Base-by-base conservation (phyloP, 2,797 vertebrate genomes). In the Sparus aurata region DNA sequence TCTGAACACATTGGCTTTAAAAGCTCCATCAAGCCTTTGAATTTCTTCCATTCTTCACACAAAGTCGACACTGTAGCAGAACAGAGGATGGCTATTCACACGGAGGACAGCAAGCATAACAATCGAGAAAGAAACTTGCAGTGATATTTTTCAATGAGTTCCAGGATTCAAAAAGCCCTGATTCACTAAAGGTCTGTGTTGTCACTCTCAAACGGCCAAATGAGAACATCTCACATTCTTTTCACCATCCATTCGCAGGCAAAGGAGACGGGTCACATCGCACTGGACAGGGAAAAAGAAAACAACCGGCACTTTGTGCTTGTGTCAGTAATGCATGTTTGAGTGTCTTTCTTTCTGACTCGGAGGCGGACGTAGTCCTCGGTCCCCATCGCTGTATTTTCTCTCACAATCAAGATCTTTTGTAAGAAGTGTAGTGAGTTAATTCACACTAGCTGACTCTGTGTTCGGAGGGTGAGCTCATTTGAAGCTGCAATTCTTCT, bases 291-390 rank as follows among this genome's bases (percentile, higher is more conserved):
- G 18, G 8, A n/a, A 2, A 27, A 58, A 43, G 38, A 60, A 70
- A 65, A 67, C 77, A 80, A 71, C 67, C 69, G 65, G 64, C 49
- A 7, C 58, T 30, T 73, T 79, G 78, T 60, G 60, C 69, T 52
- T 9, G 58, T 85, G 65, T 75, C 84, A 76, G 63, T 69, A 73
- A 81, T 73, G 65, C 83, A 53, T 76, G 86, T 77, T 84, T 52
- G 45, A 69, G 86, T 82, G 61, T 27, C 50, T 77, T 65, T 73
- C 10, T 45, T 71, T 84, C 69, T 76, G 77, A 77, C 67, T 83
- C 13, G 0, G 52, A 84, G 73, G 66, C 77, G 71, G 83, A 87
- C 69, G 59, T 71, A 55, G 43, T 17, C 47, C 67, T 66, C 57
- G 5, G 22, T 55, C 86, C 75, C 59, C 50, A 0, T 25, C 5